A percentile compares a stretch with the other conserved stretches of the same genome.
Evolutionary conservation across 64 coral and sea anemone genomes (phyloP).

Genomic region (Astreopora myriophthalma): DNA sequence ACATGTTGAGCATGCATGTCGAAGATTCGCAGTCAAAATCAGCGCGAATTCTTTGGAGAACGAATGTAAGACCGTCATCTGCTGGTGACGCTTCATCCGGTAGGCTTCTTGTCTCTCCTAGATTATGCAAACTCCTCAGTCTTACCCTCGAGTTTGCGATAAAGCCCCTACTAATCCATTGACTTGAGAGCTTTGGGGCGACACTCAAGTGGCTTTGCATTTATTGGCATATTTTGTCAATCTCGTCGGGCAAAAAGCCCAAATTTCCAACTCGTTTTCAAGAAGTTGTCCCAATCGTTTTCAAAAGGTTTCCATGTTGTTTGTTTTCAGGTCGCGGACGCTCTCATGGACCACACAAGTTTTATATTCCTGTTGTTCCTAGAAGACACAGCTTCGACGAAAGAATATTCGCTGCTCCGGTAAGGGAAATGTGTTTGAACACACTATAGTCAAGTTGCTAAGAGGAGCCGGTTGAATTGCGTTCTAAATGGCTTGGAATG

Average conservation of each 20-base stretch:
- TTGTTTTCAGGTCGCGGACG: conserved; percentile 72
- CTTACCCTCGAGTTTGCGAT: not conserved
- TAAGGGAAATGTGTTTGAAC: conserved; percentile 9
- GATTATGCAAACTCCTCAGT: not conserved
- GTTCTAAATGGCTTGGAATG: not conserved
- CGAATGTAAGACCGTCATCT: conserved; percentile 3
- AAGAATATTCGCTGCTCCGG: conserved; percentile 83
- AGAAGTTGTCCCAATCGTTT: too few species aligned
- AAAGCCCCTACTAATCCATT: too few species aligned
- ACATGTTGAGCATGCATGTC: not conserved
- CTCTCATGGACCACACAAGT: conserved; percentile 92
- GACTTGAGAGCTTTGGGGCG: too few species aligned
- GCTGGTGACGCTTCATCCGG: not conserved
- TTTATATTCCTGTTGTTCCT: conserved; percentile 96
- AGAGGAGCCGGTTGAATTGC: not conserved
- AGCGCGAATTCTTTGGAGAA: conserved; percentile 2
- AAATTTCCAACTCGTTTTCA: too few species aligned
- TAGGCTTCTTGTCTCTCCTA: not conserved
- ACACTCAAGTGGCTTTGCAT: too few species aligned
- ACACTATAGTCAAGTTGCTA: not conserved
- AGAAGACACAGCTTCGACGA: conserved; percentile 93
- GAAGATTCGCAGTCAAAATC: not conserved
- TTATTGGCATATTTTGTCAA: too few species aligned
- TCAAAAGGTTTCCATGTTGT: not conserved
- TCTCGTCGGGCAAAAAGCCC: too few species aligned